Evolutionary conservation across 1,140 invertebrate genomes (phyloP), one percentile per base, ranked within the genome.

Genomic region (Trachelipus rathkii): DNA sequence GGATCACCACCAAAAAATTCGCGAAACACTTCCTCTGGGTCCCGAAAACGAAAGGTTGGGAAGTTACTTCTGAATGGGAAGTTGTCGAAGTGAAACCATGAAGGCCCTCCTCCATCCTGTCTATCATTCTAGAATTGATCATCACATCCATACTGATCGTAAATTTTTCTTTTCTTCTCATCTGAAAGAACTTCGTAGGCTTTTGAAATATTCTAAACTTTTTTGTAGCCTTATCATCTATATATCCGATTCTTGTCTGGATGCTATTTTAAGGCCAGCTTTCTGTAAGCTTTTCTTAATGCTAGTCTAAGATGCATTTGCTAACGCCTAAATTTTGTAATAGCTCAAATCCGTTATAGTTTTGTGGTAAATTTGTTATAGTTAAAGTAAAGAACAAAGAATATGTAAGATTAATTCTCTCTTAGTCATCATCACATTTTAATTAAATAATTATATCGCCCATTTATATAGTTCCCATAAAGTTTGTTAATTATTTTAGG

Each of bases 191-290:
- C 95, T 92, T 99, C 97, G 86, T 99, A 99, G 7, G 97, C 97
- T 85, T 99, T 96, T 69, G 96, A 97, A 78, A 99, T 96, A 87
- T 98, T 87, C 98, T 98, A 86, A 99, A 99, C 84, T 90, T 93
- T 85, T 89, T 93, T 82, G 97, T 98, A 7, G 97, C 94, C 95
- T 70, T 98, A 95, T 84, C 94, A 90, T 85, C 94, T 95, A 79
- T 97, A n/a, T n/a, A n/a, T 92, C 72, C 95, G 95, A 87, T 99
- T 99, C 88, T 99, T 99, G 88, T 99, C 97, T n/a, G 97, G 97
- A 87, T 99, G 97, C 97, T 97, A 99, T 91, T 95, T 97, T 66
- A 99, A 86, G 44, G 97, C 97, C 83, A 99, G 87, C 89, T 95
- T 95, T 86, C 96, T 91, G 87, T 99, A 99, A 80, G 96, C 95